A percentile compares a stretch with the other conserved stretches of the same genome.
Conservation (phyloP, 2,797 vertebrate species). For the Catamblyrhynchus diadema region DNA sequence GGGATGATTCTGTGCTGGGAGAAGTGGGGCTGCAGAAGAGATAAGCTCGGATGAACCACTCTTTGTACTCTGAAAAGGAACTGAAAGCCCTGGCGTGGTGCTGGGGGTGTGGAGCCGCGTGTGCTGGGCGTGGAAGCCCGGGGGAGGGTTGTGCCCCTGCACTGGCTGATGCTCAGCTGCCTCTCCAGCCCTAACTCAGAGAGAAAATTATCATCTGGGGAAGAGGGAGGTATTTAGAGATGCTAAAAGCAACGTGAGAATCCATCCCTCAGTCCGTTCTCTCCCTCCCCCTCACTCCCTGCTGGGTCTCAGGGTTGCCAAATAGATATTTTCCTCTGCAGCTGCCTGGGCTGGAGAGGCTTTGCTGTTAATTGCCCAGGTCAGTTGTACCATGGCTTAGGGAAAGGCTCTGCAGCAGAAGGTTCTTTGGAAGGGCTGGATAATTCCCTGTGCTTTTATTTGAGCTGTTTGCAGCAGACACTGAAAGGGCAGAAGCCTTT, state of each 20-base stretch:
- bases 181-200: not conserved
- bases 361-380: not conserved
- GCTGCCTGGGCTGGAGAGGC: not conserved
- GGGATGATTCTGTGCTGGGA: conserved; percentile 48
- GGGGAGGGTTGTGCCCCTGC: not conserved
- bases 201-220: not conserved
- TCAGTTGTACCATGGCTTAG: not conserved
- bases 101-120: not conserved
- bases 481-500: not conserved
- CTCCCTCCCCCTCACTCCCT: not conserved
- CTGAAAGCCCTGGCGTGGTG: not conserved
- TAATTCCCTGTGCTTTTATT: not conserved
- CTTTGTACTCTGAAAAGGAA: conserved; percentile 8
- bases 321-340: not conserved
- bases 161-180: not conserved
- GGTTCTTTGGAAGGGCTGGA: not conserved
- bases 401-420: not conserved
- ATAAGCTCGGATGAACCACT: conserved; percentile 24
- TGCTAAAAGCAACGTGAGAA: not conserved
- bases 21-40: not conserved
- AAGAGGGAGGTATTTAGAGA: not conserved
- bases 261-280: not conserved
- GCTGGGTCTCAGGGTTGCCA: not conserved
- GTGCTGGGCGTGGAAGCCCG: not conserved
- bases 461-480: not conserved